Base-by-base conservation (phyloP, 2,888 invertebrate species). In the Drosophila trichaetosa region DNA sequence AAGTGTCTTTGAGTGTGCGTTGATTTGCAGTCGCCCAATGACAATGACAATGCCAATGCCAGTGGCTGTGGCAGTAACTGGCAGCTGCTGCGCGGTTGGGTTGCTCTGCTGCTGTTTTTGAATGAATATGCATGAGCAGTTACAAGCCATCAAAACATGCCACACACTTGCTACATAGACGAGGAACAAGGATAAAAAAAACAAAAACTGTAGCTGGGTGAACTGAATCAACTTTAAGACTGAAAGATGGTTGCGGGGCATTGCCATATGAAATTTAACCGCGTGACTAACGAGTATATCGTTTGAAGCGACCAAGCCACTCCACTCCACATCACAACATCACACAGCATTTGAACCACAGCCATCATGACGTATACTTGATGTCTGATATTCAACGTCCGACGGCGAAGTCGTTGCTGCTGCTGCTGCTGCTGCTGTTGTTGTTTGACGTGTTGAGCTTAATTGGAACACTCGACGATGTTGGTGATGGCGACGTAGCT, bases 381-480 rank as follows among this genome's bases (percentile, higher is more conserved):
- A 87, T 73, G 84, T 76, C 72, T 71, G 84, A 67, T 74, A 85
- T 73, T 76, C 52, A 42, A 27, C 36, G 58, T 65, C 36, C 33
- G 29, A n/a, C 54, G 33, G 10, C 16, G 16, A 46, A 46, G 46
- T 46, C 40, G 58, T 6, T 42, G 42, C 27, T 52, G 60, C 27
- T 65, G 24, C 27, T 65, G 24, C 24, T 24, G 24, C 24, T 24
- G 78, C 18, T 66, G 60, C 31, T 69, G 78, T 72, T 82, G 86
- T 85, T 87, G 81, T 80, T 89, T 85, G 86, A 87, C 90, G 90
- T 85, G 90, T 86, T 76, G 86, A 83, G 86, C 87, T 86, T 86
- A 86, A 86, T 86, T 86, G 90, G 90, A 88, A 79, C 88, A 89
- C 90, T 86, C 86, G 72, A 70, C 80, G 82, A 69, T 59, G 81